Evolutionary conservation across 2,113 vertebrate genomes (phyloP).

Genomic region (Poecilia latipinna): DNA sequence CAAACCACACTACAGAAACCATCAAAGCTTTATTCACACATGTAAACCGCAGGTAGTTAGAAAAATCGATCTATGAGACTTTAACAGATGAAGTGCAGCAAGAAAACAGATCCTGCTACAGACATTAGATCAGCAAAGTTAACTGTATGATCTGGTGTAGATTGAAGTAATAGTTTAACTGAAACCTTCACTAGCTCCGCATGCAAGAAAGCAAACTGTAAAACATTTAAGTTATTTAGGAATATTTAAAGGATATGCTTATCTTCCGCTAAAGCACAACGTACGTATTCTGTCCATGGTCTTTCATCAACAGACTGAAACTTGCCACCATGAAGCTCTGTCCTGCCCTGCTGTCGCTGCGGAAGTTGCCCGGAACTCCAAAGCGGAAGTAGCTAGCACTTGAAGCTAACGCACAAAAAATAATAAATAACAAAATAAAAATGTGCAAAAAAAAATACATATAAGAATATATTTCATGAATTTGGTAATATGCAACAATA

Average conservation of each 20-base stretch:
- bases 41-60: no score
- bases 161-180: constrained; percentile 16
- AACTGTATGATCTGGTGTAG: background rate
- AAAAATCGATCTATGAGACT: background rate
- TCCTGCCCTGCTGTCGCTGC: constrained; percentile 29
- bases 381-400: constrained; percentile 55
- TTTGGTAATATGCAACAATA: background rate
- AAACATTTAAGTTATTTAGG: no score
- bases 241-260: background rate
- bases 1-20: no score
- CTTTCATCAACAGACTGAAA: constrained; percentile 32
- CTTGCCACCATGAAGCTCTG: constrained; percentile 36
- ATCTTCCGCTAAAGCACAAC: background rate
- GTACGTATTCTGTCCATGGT: constrained; percentile 79
- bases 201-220: background rate
- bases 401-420: background rate
- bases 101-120: background rate
- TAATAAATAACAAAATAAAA: background rate
- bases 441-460: background rate
- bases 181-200: background rate
- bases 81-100: no score
- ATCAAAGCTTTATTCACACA: no score
- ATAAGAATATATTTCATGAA: background rate
- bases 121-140: background rate
- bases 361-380: constrained; percentile 51